Evolutionary conservation across 2,888 invertebrate species (phyloP), one percentile per base, ranked within the genome.

Genomic region (Drosophila stalkeri): DNA sequence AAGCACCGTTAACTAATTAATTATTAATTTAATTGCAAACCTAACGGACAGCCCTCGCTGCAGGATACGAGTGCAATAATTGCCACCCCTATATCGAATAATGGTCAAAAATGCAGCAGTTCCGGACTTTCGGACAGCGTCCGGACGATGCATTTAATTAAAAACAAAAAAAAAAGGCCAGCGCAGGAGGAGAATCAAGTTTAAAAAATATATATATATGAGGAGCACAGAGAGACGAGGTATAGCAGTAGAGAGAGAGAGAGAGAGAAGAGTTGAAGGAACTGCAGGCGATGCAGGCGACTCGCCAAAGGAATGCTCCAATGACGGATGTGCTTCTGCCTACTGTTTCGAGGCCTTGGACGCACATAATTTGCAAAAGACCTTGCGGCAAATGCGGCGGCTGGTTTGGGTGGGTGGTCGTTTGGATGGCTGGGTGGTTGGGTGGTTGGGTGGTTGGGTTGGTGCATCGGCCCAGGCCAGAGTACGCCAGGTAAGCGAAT

Each of bases 121-220:
- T n/a, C 41, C n/a, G 41, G 55, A 56, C 27, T 56, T 66, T 46
- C 63, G 80, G 46, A 20, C 64, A 51, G 64, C 64, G 66, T 33
- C 61, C 59, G 77, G 62, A 71, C 67, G 71, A 67, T 77, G 89
- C 83, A 88, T 84, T 88, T 86, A 84, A 88, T 84, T 88, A 88
- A 77, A 72, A 67, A 33, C 52, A 55, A 11, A 31, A 59, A 27
- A 59, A 52, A 44, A 69, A 56, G 49, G 27, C 27, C 72, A 51
- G 20, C 37, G 41, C 39, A n/a, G 33, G 31, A 41, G 46, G 12
- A 33, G 18, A 20, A 11, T 1, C 11, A 0, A 31, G 5, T 16
- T n/a, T n/a, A 39, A 18, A 20, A 35, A 44, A 49, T 43, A 6
- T 39, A 18, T 16, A 35, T 41, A 49, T 43, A 6, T 39, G 4